These are phyloP conservation scores for Rhodophaea formosa DNA, from an alignment of 2,888 invertebrate species.

Conservation along the genomic window DNA sequence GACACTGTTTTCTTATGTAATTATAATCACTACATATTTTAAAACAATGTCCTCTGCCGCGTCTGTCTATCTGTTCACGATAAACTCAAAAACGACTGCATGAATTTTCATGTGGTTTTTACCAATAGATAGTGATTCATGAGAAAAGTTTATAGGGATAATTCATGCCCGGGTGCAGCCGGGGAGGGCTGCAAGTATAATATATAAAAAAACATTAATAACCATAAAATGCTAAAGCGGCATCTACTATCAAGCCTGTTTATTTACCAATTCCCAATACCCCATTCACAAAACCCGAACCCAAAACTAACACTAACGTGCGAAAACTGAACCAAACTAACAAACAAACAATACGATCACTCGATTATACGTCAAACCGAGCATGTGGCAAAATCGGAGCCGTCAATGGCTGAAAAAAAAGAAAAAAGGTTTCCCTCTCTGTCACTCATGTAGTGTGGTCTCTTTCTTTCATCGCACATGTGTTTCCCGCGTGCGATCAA, in stretches of 20 bases:
- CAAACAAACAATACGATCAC: conserved; percentile 23
- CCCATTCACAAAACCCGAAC: background rate
- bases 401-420: conserved; percentile 44
- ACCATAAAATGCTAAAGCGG: too few species aligned
- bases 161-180: too few species aligned
- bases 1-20: too few species aligned
- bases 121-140: too few species aligned
- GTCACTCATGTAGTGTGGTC: conserved; percentile 46
- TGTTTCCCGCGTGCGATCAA: conserved; percentile 64
- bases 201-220: too few species aligned
- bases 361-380: conserved; percentile 49
- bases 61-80: too few species aligned
- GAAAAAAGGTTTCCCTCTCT: conserved; percentile 42
- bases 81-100: too few species aligned
- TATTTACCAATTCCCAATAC: background rate
- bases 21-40: too few species aligned
- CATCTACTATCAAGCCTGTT: background rate
- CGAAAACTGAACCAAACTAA: background rate
- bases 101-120: too few species aligned
- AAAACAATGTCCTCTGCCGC: too few species aligned
- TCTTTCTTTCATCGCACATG: conserved; percentile 50
- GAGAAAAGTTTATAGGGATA: too few species aligned
- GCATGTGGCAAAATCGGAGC: conserved; percentile 71
- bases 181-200: too few species aligned
- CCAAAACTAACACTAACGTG: conserved; percentile 2